These are phyloP conservation scores for Drosophila simulans DNA, from an alignment of 1,140 invertebrate genomes.

Conservation along the genomic window DNA sequence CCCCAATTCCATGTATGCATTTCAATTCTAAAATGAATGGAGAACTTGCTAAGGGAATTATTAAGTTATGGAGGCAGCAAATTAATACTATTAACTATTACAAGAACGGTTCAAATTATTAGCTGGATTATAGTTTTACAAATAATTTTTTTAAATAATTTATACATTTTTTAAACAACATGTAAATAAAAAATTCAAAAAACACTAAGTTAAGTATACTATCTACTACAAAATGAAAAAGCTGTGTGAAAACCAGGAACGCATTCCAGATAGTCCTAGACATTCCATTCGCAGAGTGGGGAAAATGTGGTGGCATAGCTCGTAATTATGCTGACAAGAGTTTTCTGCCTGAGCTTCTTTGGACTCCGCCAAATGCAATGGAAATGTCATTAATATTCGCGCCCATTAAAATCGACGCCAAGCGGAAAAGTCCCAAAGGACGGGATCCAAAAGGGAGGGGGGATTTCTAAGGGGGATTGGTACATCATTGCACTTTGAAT, in stretches of 20 bases:
- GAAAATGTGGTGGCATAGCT: conserved; percentile 1
- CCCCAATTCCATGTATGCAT: conserved; percentile 15
- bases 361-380: conserved; percentile 60
- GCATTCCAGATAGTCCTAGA: conserved; percentile 24
- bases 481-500: conserved; percentile 75
- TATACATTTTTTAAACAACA: too few species aligned
- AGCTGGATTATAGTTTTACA: not conserved
- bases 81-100: conserved; percentile 15
- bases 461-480: conserved; percentile 6
- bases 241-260: not conserved
- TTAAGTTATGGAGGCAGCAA: conserved; percentile 1
- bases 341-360: conserved; percentile 23
- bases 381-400: conserved; percentile 83
- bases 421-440: conserved; percentile 67
- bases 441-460: not conserved
- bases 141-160: not conserved
- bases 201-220: too few species aligned
- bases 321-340: conserved; percentile 82
- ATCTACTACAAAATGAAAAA: conserved; percentile 8
- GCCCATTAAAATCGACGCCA: conserved; percentile 80
- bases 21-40: conserved; percentile 23
- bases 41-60: conserved; percentile 8
- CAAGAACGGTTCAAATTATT: not conserved
- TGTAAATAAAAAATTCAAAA: too few species aligned
- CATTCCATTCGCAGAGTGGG: conserved; percentile 11